Evolutionary conservation across 2,888 invertebrate genomes (phyloP).

Genomic region (Cheilosia grossa): DNA sequence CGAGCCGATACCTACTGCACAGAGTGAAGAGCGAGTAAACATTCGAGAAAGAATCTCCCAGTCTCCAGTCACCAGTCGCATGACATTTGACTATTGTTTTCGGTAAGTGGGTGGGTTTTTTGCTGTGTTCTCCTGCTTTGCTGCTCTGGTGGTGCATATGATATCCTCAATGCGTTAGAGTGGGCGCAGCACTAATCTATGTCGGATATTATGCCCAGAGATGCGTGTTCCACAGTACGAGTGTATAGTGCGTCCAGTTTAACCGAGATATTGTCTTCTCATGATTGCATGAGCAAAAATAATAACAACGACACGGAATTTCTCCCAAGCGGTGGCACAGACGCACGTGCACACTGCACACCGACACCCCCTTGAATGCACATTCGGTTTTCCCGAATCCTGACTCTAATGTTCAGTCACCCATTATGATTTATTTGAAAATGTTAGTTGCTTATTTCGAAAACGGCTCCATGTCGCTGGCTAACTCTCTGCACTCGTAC

Average conservation of each 20-base stretch:
- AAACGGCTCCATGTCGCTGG: constrained; percentile 61
- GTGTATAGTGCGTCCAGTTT: constrained; percentile 62
- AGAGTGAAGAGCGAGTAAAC: constrained; percentile 67
- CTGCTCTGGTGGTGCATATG: constrained; percentile 56
- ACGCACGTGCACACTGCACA: constrained; percentile 1
- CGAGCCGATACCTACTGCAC: constrained; percentile 15
- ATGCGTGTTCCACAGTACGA: constrained; percentile 53
- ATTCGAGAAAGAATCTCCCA: constrained; percentile 73
- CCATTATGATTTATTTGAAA: constrained; percentile 75
- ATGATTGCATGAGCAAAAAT: constrained; percentile 74
- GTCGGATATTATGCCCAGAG: constrained; percentile 74
- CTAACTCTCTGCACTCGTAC: constrained; percentile 1
- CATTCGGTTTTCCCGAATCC: constrained; percentile 36
- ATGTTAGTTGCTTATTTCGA: constrained; percentile 74
- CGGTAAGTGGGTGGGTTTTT: constrained; percentile 54
- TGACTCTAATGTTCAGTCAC: constrained; percentile 72
- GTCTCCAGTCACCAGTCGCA: constrained; percentile 62
- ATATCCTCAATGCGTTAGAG: constrained; percentile 58
- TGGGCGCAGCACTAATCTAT: constrained; percentile 74
- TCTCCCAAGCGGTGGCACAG: constrained; percentile 64
- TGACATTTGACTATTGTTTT: constrained; percentile 75
- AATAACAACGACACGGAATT: constrained; percentile 74
- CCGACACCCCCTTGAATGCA: background rate
- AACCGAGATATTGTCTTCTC: constrained; percentile 72
- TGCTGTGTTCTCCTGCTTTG: constrained; percentile 51